These are phyloP conservation scores for Drosophila subpulchrella DNA, from an alignment of 1,140 invertebrate species.

Conservation along the genomic window DNA sequence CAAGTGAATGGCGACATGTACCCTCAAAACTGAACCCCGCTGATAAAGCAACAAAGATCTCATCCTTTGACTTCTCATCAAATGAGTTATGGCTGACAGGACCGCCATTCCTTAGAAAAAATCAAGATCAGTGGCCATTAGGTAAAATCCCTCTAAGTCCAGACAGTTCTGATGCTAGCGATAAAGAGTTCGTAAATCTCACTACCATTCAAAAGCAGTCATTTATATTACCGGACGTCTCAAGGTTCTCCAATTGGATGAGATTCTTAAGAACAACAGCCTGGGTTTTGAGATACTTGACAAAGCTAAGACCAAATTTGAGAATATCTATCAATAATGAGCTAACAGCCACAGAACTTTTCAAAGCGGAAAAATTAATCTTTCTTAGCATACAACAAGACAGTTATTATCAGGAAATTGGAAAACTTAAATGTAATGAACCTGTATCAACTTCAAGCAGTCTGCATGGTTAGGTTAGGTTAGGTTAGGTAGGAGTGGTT, in stretches of 20 bases:
- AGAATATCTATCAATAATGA: too few species aligned
- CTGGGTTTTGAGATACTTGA: too few species aligned
- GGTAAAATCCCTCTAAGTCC: slow-evolving; percentile 14
- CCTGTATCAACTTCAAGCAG: too few species aligned
- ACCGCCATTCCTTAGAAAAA: slow-evolving; percentile 7
- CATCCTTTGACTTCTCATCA: slow-evolving; percentile 3
- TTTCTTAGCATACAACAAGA: too few species aligned
- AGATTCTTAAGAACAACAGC: slow-evolving; percentile 17
- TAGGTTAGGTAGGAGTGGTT: too few species aligned
- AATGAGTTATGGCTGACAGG: slow-evolving; percentile 25
- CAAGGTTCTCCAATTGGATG: slow-evolving; percentile 12
- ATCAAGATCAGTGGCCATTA: slow-evolving; percentile 4
- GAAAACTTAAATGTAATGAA: too few species aligned
- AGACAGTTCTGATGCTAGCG: neutral
- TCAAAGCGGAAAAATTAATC: too few species aligned
- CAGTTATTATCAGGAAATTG: too few species aligned
- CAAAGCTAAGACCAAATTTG: too few species aligned
- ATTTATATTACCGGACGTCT: slow-evolving; percentile 1
- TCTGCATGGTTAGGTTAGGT: too few species aligned
- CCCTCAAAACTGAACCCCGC: slow-evolving; percentile 26
- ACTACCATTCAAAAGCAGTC: slow-evolving; percentile 1
- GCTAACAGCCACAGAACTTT: too few species aligned
- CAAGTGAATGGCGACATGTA: slow-evolving; percentile 53
- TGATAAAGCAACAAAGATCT: slow-evolving; percentile 64
- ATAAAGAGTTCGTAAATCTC: slow-evolving; percentile 8